These are phyloP conservation scores for Natrix natrix DNA, from an alignment of 2,797 vertebrate genomes.

Conservation along the genomic window DNA sequence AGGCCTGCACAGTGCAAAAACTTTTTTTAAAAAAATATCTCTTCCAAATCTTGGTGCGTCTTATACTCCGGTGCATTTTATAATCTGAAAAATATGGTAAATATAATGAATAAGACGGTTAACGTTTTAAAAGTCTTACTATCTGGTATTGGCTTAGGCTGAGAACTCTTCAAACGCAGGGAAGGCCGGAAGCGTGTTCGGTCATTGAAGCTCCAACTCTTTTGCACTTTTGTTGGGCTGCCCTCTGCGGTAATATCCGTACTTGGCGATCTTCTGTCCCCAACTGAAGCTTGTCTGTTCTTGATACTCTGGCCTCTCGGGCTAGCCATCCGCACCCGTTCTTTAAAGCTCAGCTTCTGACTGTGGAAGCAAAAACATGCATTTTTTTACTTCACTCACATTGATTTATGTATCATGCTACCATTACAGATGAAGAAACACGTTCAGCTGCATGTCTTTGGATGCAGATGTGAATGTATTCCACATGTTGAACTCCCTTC, in stretches of 20 bases:
- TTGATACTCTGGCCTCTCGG: slow-evolving; percentile 94
- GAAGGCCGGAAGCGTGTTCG: slow-evolving; percentile 93
- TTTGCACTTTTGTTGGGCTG: slow-evolving; percentile 94
- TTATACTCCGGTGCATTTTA: too few species aligned
- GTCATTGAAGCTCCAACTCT: slow-evolving; percentile 99
- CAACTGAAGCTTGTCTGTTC: slow-evolving; percentile 85
- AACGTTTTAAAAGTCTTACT: slow-evolving; percentile 71
- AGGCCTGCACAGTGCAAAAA: too few species aligned
- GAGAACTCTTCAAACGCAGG: slow-evolving; percentile 89
- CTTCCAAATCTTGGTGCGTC: too few species aligned
- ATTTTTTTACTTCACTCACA: slow-evolving; percentile 58
- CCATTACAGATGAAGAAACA: slow-evolving; percentile 2
- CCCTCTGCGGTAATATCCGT: slow-evolving; percentile 82
- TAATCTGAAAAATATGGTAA: background rate
- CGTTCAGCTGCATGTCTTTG: background rate
- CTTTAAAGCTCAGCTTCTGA: slow-evolving; percentile 95
- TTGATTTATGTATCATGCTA: background rate
- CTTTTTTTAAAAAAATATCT: too few species aligned
- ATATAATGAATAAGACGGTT: accelerated
- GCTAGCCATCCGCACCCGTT: slow-evolving; percentile 93
- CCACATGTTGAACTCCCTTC: background rate
- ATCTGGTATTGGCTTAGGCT: slow-evolving; percentile 86
- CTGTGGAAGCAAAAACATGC: slow-evolving; percentile 72
- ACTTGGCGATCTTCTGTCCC: slow-evolving; percentile 87
- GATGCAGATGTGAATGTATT: background rate